Evolutionary conservation across 2,113 vertebrate genomes (phyloP).

Genomic region (Cygnus buccinator): DNA sequence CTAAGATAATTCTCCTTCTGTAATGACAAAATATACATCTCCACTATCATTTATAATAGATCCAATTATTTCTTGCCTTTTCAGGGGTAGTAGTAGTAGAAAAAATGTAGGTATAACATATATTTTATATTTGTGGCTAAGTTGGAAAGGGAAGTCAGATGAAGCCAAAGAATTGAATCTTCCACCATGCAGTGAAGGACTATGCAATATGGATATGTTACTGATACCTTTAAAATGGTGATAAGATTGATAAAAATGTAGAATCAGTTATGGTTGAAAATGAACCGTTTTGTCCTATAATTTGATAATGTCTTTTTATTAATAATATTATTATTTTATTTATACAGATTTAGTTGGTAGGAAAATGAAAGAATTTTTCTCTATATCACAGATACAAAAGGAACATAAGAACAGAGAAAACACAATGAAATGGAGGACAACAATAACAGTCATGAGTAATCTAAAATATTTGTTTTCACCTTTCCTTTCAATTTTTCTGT

Average conservation of each 20-base stretch:
- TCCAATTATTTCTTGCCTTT: not conserved
- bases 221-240: not conserved
- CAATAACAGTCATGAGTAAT: not conserved
- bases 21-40: slow-evolving; percentile 28
- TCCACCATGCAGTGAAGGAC: not conserved
- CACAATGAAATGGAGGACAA: not conserved
- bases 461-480: not conserved
- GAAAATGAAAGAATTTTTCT: not conserved
- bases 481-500: not conserved
- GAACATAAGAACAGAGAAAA: not conserved
- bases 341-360: not conserved
- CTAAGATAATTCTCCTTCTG: not conserved
- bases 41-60: slow-evolving; percentile 16
- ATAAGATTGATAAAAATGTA: not conserved
- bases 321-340: too few relatives aligned
- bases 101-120: not conserved
- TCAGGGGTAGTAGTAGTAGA: not conserved
- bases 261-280: not conserved
- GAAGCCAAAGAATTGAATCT: not conserved
- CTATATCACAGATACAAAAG: not conserved
- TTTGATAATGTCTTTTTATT: not conserved
- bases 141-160: not conserved
- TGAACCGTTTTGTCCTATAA: not conserved
- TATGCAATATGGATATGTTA: not conserved
- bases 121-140: not conserved